Base-by-base conservation (phyloP, 2,797 vertebrate species). In the Percopsis omiscomaycus region DNA sequence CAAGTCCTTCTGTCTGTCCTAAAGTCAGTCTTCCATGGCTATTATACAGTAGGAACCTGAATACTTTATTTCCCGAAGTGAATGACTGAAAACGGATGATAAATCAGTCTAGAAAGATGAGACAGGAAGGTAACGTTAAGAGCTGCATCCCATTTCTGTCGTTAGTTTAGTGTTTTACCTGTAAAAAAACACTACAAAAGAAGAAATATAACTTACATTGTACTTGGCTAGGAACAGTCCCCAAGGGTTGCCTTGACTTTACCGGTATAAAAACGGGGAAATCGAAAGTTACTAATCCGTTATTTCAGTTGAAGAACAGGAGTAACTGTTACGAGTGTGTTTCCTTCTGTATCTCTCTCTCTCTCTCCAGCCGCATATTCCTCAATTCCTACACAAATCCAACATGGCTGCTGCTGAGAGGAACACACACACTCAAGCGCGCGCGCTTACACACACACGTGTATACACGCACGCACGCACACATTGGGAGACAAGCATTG, bases 321-420 rank as follows among this genome's bases (percentile, higher is more conserved):
- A 61, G 68, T 48, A 69, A 37, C 32, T 37, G 8, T 6, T 4
- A 8, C 2, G 9, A 46, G 50, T 72, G 59, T 45, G 45, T 69
- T 53, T 59, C 66, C 61, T 59, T 47, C 55, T 30, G n/a, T 37
- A 5, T 61, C 74, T 59, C 46, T 48, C 48, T 44, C 57, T 66
- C 49, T 66, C 57, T 55, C 15, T 16, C 50, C 42, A 59, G 68
- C 30, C 22, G 78, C 68, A 68, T 83, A 84, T 86, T 88, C 84
- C 88, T 83, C 75, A 73, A 86, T 80, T 81, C 80, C 85, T 89
- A 84, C 86, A 89, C 82, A 84, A 90, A 89, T 89, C 89, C 88
- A 89, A 90, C 78, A 90, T 90, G 89, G 89, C 88, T 66, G 88
- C 86, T 60, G 59, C 65, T 50, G 55, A 60, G 78, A 73, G 54